Percentiles rank a stretch among this genome's conserved stretches.
phyloP scores from a whole-genome alignment of 2,113 vertebrate genomes.

The Anarrhichthys ocellatus region DNA sequence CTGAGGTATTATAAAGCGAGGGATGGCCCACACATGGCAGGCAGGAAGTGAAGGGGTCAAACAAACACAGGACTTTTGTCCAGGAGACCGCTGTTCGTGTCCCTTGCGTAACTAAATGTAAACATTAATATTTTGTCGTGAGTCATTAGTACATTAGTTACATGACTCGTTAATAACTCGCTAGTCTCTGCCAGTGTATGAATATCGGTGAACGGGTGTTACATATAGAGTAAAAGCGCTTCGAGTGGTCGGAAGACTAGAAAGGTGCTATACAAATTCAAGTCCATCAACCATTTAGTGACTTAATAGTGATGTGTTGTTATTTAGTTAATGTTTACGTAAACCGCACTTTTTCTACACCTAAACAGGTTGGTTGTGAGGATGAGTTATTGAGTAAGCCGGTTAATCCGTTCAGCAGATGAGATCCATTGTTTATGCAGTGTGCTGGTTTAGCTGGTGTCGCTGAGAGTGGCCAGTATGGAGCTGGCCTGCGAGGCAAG shows the following conservation, averaged over 20 bases:
- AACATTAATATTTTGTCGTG: neutral
- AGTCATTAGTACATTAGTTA: neutral
- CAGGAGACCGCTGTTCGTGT: neutral
- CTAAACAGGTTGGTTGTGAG: neutral
- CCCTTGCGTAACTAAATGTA: neutral
- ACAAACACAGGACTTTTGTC: neutral
- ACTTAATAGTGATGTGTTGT: neutral
- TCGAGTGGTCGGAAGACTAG: neutral
- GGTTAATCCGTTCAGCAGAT: slow-evolving; percentile 2
- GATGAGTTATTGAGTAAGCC: neutral
- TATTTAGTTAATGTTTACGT: neutral
- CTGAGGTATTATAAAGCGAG: too few species aligned
- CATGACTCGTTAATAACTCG: neutral
- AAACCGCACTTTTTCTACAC: neutral
- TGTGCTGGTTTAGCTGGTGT: slow-evolving; percentile 62
- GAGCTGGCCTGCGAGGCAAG: slow-evolving; percentile 84
- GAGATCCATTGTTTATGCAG: neutral
- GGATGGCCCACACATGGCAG: too few species aligned
- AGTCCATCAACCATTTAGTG: neutral
- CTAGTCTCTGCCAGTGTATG: neutral
- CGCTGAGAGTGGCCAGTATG: slow-evolving; percentile 77
- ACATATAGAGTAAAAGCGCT: neutral
- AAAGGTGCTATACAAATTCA: neutral
- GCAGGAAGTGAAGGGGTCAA: neutral
- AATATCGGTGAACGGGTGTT: neutral